Evolutionary conservation across 1,140 invertebrate genomes (phyloP), one percentile per base, ranked within the genome.

Genomic region (Cydia strobilella): DNA sequence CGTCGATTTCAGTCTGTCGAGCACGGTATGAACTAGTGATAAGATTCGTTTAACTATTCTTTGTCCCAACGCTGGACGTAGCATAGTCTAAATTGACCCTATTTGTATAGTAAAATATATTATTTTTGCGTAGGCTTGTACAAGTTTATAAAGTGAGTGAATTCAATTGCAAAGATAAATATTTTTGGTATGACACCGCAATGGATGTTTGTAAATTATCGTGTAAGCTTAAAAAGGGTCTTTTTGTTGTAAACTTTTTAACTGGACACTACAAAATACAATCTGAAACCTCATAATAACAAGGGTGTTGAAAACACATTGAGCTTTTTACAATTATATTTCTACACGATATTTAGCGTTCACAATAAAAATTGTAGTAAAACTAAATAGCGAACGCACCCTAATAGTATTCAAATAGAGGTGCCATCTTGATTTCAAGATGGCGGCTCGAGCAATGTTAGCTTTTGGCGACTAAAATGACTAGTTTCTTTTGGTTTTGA

Each of bases 61-160:
- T 77, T 74, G 75, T 69, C 65, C 65, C 31, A 35, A 69, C 73
- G 71, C 84, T 79, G 83, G 77, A 80, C 80, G 81, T 88, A 88
- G 81, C 71, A 76, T 86, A 86, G 79, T 81, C 82, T 80, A 78
- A 76, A 84, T 87, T 79, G 78, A 83, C 80, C 81, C 82, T 90
- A 90, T 81, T 79, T 81, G 77, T 83, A 86, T 87, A 91, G 82
- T 79, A 77, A 84, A 86, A 90, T 85, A 91, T 84, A 87, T 90
- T 91, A 93, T 93, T 91, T 91, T 91, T 91, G 90, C 90, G 91
- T 92, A 90, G 84, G 91, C 90, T 90, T 90, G 65, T 83, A 84
- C 89, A 87, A 79, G 69, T 35, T 54, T 35, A 86, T 82, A 84
- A 84, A 76, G 72, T 74, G 76, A 84, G 84, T 80, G 79, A 88